Conservation (phyloP, 2,888 invertebrate species). For the Eristalis tenax region DNA sequence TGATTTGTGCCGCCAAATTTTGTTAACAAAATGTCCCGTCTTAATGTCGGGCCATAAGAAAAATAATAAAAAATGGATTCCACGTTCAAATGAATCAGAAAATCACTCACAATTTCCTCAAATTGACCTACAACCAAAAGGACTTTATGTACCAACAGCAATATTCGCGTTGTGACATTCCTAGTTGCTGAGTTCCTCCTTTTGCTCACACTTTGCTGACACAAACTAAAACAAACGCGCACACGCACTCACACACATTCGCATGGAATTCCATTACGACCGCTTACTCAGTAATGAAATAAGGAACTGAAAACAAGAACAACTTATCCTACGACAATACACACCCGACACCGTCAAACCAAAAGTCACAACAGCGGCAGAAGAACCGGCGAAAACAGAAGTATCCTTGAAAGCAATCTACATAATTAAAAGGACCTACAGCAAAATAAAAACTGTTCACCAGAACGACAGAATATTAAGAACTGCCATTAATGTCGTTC, state of each 20-base stretch:
- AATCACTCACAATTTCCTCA: background rate
- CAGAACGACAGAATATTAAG: slow-evolving; percentile 4
- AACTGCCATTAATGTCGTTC: slow-evolving; percentile 12
- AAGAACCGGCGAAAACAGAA: background rate
- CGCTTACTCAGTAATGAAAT: background rate
- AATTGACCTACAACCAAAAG: background rate
- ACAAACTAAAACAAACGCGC: too few species aligned
- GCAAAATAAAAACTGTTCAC: slow-evolving; percentile 1
- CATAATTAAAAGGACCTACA: slow-evolving; percentile 6
- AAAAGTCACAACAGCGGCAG: background rate
- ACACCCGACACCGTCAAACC: background rate
- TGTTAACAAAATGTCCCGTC: too few species aligned
- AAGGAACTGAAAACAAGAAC: background rate
- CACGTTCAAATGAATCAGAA: background rate
- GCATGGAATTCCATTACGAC: background rate
- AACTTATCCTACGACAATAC: background rate
- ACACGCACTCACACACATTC: background rate
- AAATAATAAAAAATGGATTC: background rate
- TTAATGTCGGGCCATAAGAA: too few species aligned
- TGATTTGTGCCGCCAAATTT: too few species aligned
- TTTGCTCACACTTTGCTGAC: too few species aligned
- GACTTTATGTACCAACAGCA: too few species aligned
- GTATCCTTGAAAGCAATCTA: slow-evolving; percentile 5
- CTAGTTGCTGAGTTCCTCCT: too few species aligned
- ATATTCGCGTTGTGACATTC: too few species aligned